phyloP scores from a whole-genome alignment of 2,797 vertebrate genomes.

The Orientallactaga sibirica region DNA sequence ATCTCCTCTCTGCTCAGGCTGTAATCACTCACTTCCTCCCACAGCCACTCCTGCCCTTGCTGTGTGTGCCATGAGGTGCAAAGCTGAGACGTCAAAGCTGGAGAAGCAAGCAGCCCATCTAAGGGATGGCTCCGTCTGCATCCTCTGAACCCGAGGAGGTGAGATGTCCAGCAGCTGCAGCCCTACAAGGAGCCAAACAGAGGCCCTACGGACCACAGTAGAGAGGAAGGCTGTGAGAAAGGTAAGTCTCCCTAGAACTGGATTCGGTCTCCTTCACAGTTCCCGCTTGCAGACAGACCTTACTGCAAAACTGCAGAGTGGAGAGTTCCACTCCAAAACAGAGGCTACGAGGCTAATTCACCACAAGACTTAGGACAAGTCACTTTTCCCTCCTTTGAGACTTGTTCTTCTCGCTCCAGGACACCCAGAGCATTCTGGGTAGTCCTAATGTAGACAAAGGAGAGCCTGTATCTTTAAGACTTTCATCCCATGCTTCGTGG shows the following conservation, averaged over 20 bases:
- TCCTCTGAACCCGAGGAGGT: not conserved
- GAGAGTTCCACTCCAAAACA: not conserved
- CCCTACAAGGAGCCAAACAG: not conserved
- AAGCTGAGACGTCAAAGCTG: not conserved
- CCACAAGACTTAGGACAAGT: not conserved
- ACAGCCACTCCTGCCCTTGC: not conserved
- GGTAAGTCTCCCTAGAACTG: not conserved
- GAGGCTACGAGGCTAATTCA: not conserved
- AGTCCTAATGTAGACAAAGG: not conserved
- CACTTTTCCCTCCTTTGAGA: not conserved
- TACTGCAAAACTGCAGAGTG: not conserved
- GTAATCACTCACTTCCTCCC: not conserved
- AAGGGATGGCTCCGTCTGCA: not conserved
- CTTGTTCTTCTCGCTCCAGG: not conserved
- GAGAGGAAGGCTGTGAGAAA: not conserved
- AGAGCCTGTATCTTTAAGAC: slow-evolving; percentile 19
- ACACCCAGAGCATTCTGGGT: too few species aligned
- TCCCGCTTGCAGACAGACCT: not conserved
- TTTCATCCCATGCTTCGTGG: not conserved
- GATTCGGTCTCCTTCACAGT: not conserved
- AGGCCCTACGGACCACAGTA: not conserved
- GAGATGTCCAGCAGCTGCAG: not conserved
- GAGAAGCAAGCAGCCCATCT: not conserved
- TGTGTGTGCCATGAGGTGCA: rapidly evolving
- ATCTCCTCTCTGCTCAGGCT: not conserved